Percentiles rank a stretch among this genome's conserved stretches.
phyloP scores from a whole-genome alignment of 2,888 invertebrate genomes.

The Sepioteuthis lessoniana region DNA sequence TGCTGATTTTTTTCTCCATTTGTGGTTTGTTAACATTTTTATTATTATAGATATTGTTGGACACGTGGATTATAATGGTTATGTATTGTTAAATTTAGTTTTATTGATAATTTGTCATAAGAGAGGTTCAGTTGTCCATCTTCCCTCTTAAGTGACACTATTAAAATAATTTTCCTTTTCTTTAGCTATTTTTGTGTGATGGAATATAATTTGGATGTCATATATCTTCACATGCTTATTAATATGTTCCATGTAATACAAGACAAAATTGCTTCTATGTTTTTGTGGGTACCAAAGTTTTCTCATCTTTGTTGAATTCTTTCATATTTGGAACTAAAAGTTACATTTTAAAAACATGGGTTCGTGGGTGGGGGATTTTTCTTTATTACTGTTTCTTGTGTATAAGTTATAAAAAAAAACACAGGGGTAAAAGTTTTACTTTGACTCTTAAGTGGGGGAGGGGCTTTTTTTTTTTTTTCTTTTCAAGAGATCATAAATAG shows the following conservation, averaged over 20 bases:
- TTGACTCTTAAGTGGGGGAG: too few species aligned
- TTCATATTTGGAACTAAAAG: background rate
- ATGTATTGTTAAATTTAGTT: background rate
- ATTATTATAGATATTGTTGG: conserved; percentile 25
- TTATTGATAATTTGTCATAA: background rate
- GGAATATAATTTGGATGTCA: background rate
- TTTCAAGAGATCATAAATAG: too few species aligned
- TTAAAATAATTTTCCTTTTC: background rate
- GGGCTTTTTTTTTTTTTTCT: too few species aligned
- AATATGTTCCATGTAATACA: background rate
- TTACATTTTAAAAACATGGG: background rate
- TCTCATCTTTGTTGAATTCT: background rate
- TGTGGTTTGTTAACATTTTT: background rate
- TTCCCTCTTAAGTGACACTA: background rate
- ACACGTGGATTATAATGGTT: background rate
- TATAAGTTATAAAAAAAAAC: background rate
- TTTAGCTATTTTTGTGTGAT: background rate
- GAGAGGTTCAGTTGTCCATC: background rate
- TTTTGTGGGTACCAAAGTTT: background rate
- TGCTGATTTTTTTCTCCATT: background rate
- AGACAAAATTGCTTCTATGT: conserved; percentile 9
- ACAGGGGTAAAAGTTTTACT: too few species aligned
- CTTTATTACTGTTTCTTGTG: background rate
- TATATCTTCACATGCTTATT: background rate
- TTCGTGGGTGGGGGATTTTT: background rate